A percentile compares a stretch with the other conserved stretches of the same genome.
phyloP scores from a whole-genome alignment of 1,140 invertebrate genomes.

The Musca vetustissima region DNA sequence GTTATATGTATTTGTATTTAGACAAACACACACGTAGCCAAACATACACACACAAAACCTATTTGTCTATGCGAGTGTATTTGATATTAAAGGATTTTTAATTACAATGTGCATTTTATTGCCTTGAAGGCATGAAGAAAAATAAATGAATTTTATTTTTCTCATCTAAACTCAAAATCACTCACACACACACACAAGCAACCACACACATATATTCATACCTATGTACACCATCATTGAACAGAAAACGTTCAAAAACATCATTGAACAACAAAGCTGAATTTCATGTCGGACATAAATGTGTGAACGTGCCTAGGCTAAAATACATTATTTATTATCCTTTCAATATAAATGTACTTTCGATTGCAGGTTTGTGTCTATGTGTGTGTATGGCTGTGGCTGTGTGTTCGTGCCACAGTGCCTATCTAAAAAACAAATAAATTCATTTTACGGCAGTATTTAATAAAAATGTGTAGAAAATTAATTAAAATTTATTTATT shows the following conservation, averaged over 20 bases:
- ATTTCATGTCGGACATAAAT: not conserved
- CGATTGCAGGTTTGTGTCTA: not conserved
- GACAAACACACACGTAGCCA: too few relatives aligned
- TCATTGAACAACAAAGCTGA: not conserved
- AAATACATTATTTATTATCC: not conserved
- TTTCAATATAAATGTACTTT: not conserved
- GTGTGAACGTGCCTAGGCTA: slow-evolving; percentile 14
- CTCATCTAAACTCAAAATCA: slow-evolving; percentile 7
- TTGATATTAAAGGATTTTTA: slow-evolving; percentile 23
- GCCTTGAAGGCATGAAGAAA: slow-evolving; percentile 19
- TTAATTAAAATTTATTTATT: slow-evolving; percentile 22
- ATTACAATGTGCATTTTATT: slow-evolving; percentile 23
- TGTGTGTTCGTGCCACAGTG: not conserved
- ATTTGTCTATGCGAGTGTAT: not conserved
- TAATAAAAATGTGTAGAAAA: slow-evolving; percentile 19
- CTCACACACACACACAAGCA: not conserved
- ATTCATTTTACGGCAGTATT: slow-evolving; percentile 4
- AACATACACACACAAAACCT: not conserved
- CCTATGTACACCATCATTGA: not conserved
- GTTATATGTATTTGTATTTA: not conserved
- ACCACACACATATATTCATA: not conserved
- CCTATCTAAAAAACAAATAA: slow-evolving; percentile 9
- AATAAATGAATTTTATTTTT: slow-evolving; percentile 18
- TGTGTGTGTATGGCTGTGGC: not conserved
- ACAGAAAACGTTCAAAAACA: not conserved